These are phyloP conservation scores for Platycercus adscitus DNA, from an alignment of 2,113 vertebrate species.

Conservation along the genomic window DNA sequence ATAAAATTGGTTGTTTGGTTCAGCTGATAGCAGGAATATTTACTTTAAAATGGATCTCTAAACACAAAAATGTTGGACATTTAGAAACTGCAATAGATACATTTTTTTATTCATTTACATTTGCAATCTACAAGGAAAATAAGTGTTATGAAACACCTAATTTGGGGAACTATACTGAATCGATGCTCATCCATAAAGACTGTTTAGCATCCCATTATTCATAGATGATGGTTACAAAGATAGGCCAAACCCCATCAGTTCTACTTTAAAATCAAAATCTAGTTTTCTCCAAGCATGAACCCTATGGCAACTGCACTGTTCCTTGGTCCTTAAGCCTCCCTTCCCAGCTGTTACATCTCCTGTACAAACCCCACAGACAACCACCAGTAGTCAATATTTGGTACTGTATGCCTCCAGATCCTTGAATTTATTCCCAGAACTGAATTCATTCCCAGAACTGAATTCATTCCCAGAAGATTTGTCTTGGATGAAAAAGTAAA, in stretches of 20 bases:
- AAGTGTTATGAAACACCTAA: background rate
- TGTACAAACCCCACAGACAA: background rate
- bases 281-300: background rate
- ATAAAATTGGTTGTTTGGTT: background rate
- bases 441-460: constrained; percentile 4
- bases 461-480: background rate
- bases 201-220: background rate
- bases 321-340: background rate
- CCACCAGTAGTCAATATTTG: background rate
- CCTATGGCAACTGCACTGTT: background rate
- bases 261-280: background rate
- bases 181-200: background rate
- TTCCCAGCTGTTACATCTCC: background rate
- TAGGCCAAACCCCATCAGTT: background rate
- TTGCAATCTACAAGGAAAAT: background rate
- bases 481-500: background rate
- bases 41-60: background rate
- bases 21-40: background rate
- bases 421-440: background rate
- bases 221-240: background rate
- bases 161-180: background rate
- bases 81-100: background rate
- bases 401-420: background rate
- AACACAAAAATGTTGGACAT: background rate
- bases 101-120: background rate